Base-by-base conservation (phyloP, 1,140 invertebrate genomes). In the Drosophila repletoides region DNA sequence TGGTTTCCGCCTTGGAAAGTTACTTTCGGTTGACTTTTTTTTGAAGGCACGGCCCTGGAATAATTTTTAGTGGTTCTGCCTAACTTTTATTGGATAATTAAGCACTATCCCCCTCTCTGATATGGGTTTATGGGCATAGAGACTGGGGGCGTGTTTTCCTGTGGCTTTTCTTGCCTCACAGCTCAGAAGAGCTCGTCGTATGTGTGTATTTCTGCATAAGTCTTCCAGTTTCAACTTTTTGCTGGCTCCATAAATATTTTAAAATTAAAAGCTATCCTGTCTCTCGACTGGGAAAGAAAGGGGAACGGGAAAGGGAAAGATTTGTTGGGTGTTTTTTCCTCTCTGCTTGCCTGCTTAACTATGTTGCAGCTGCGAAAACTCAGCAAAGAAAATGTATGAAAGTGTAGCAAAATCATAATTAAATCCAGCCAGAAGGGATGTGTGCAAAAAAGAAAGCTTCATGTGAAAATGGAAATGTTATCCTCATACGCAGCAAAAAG, bases 71-170 rank as follows among this genome's bases (percentile, higher is more conserved):
- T 65, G 70, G 70, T 58, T 69, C 65, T 59, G 36, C 52, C 40
- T 48, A 79, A 79, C 52, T 77, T 79, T 79, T 74, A 79, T 77
- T 77, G 64, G 70, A 74, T 77, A 77, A 80, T 77, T 80, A 80
- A 65, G 33, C 24, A 36, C 19, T 59, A 19, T 26, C n/a, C n/a
- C n/a, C n/a, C n/a, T n/a, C n/a, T 17, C 3, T 21, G 5, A 17
- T 10, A 12, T 29, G 10, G 5, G 24, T 3, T 4, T 26, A 21
- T 17, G 59, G 14, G 21, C 36, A 29, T 24, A 10, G 0, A 17
- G 9, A 3, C 2, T 51, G 43, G 43, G 31, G 21, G 55, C 36
- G 41, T 26, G n/a, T 7, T 43, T 21, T 22, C 51, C 41, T 41
- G 21, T 10, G 19, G 10, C 9, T 51, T 51, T 55, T 19, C 12